Conservation (phyloP, 2,113 vertebrate species). For the Alethe diademata region DNA sequence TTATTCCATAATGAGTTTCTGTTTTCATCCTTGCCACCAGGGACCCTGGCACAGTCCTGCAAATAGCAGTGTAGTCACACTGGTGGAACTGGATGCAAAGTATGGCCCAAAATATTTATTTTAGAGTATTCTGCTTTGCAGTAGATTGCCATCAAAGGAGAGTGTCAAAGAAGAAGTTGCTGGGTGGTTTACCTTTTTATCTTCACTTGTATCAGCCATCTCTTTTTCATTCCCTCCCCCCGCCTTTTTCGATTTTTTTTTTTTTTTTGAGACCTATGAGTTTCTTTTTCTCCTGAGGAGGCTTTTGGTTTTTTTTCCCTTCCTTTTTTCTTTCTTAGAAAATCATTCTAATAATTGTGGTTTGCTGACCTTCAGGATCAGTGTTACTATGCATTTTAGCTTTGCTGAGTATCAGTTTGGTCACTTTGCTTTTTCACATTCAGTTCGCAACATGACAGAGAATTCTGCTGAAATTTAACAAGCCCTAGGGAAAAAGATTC, state of each 20-base stretch:
- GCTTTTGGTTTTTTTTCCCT: fast-evolving
- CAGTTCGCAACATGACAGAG: slow-evolving; percentile 48
- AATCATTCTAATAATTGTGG: slow-evolving; percentile 36
- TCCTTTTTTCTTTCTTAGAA: slow-evolving; percentile 13
- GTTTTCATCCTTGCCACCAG: slow-evolving; percentile 37
- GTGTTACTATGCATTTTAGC: slow-evolving; percentile 34
- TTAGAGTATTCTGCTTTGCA: slow-evolving; percentile 35
- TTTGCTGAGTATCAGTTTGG: slow-evolving; percentile 49
- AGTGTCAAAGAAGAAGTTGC: background rate
- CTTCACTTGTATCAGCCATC: background rate
- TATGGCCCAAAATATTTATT: slow-evolving; percentile 45
- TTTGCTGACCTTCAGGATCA: slow-evolving; percentile 48
- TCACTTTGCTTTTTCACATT: slow-evolving; percentile 42
- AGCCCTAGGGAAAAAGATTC: slow-evolving; percentile 58
- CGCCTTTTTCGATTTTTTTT: background rate
- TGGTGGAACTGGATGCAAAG: background rate
- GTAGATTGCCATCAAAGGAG: background rate
- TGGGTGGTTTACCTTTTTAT: slow-evolving; percentile 1
- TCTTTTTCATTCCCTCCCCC: background rate
- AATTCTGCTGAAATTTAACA: slow-evolving; percentile 67
- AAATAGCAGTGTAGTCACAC: background rate
- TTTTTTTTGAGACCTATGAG: background rate
- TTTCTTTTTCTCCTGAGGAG: background rate
- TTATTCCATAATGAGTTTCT: slow-evolving; percentile 18
- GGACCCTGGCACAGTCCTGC: background rate